These are phyloP conservation scores for Eristalinus sepulchralis DNA, from an alignment of 2,888 invertebrate species.

Conservation along the genomic window DNA sequence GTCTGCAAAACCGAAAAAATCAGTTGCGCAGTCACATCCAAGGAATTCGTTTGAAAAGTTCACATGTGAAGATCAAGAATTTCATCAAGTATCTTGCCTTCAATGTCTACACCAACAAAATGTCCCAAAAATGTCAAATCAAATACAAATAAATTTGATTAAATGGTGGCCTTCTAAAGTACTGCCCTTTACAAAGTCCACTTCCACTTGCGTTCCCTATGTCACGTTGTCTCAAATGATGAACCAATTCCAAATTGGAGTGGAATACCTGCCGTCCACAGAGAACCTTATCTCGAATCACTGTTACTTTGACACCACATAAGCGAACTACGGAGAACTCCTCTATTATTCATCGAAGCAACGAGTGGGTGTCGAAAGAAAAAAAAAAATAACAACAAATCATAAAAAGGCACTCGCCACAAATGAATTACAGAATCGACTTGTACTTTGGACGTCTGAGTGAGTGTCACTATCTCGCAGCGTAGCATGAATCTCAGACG, in stretches of 20 bases:
- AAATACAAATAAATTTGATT: not conserved
- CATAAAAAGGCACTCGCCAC: not conserved
- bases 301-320: constrained; percentile 20
- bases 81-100: not conserved
- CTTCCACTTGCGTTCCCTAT: not conserved
- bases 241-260: not conserved
- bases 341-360: constrained; percentile 19
- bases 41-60: not conserved
- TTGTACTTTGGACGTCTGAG: constrained; percentile 59
- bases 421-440: constrained; percentile 3
- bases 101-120: not conserved
- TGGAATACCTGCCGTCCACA: not conserved
- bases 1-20: too few species aligned
- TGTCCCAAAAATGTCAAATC: not conserved
- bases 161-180: not conserved
- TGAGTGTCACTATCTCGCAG: constrained; percentile 30
- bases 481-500: constrained; percentile 13
- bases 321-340: constrained; percentile 3
- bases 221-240: not conserved
- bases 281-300: not conserved
- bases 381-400: too few species aligned
- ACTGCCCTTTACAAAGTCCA: not conserved
- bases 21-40: too few species aligned
- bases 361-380: constrained; percentile 13
- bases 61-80: not conserved